These are phyloP conservation scores for Zosterops lateralis DNA, from an alignment of 2,113 vertebrate species.

Conservation along the genomic window DNA sequence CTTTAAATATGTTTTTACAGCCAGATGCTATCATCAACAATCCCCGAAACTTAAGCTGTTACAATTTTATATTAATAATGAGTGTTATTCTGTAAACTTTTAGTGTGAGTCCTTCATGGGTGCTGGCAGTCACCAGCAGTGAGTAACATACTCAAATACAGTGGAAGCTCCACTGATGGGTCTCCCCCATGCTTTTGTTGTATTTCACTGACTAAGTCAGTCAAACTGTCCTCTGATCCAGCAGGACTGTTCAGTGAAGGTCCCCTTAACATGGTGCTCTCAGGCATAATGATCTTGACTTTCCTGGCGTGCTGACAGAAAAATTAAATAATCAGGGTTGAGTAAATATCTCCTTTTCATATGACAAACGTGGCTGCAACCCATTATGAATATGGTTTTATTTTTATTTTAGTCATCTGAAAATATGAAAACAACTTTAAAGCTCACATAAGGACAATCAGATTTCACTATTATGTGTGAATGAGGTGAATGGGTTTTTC, in stretches of 20 bases:
- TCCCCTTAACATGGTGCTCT: not conserved
- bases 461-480: not conserved
- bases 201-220: not conserved
- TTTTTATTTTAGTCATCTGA: not conserved
- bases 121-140: too few species aligned
- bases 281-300: not conserved
- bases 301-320: not conserved
- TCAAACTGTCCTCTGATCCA: not conserved
- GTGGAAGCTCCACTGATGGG: rapidly evolving
- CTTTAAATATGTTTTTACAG: not conserved
- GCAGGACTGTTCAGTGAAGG: not conserved
- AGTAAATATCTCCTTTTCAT: not conserved
- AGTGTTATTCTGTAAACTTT: not conserved
- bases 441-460: not conserved
- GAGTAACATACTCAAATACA: not conserved
- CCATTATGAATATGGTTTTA: not conserved
- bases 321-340: not conserved
- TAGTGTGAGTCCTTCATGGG: not conserved
- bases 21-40: not conserved
- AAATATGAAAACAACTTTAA: conserved; percentile 12
- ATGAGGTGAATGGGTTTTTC: not conserved
- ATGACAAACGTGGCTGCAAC: not conserved
- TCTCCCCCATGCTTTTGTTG: not conserved
- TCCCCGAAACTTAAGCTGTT: not conserved
- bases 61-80: not conserved